Evolutionary conservation across 2,888 invertebrate species (phyloP).

Genomic region (Fragum whitleyi): DNA sequence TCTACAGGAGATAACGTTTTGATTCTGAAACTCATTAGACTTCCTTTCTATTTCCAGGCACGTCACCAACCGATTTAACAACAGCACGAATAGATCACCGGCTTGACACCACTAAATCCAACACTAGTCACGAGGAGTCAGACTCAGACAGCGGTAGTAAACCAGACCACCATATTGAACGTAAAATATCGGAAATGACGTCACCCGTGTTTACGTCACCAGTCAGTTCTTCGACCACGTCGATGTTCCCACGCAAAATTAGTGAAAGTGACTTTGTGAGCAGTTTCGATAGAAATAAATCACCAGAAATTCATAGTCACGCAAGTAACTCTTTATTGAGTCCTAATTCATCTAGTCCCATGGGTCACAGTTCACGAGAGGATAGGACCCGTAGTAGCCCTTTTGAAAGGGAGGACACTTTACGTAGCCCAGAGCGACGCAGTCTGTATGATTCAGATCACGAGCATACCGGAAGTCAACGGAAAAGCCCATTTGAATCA

Average conservation of each 20-base stretch:
- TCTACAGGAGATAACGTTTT: too few relatives aligned
- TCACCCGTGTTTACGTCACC: conserved; percentile 57
- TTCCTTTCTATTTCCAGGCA: conserved; percentile 54
- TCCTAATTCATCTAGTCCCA: conserved; percentile 60
- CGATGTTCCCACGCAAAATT: conserved; percentile 61
- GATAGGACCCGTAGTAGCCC: conserved; percentile 42
- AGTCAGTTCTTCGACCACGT: conserved; percentile 47
- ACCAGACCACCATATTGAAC: conserved; percentile 20
- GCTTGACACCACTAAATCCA: conserved; percentile 63
- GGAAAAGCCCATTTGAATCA: conserved; percentile 58
- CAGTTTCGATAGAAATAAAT: conserved; percentile 65
- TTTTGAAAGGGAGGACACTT: conserved; percentile 46
- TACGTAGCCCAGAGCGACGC: conserved; percentile 32
- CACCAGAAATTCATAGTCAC: conserved; percentile 66
- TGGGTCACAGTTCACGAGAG: conserved; percentile 43
- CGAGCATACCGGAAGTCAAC: conserved; percentile 30
- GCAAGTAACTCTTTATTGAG: conserved; percentile 36
- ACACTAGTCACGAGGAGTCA: conserved; percentile 64
- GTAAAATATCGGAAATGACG: conserved; percentile 6
- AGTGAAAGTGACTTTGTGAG: conserved; percentile 68
- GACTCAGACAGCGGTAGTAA: conserved; percentile 59
- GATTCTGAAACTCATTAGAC: too few relatives aligned
- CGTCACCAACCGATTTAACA: conserved; percentile 59
- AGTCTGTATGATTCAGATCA: conserved; percentile 50
- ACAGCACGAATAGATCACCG: conserved; percentile 57